These are phyloP conservation scores for Verasper variegatus DNA, from an alignment of 2,113 vertebrate genomes.

Conservation along the genomic window DNA sequence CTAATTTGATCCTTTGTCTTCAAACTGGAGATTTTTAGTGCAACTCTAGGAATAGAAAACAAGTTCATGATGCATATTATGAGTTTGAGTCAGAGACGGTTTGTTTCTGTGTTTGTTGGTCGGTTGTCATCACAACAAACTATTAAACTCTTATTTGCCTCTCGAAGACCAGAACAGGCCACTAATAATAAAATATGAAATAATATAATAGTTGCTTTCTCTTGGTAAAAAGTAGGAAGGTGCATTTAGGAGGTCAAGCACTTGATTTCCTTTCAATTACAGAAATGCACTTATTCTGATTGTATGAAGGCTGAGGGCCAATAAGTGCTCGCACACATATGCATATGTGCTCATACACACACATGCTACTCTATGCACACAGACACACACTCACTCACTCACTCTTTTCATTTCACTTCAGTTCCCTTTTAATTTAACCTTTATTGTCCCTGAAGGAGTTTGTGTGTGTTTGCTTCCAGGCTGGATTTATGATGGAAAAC, in stretches of 20 bases:
- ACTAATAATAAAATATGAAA: conserved; percentile 46
- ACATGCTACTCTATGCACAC: not conserved
- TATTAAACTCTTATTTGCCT: conserved; percentile 34
- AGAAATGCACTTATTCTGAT: conserved; percentile 34
- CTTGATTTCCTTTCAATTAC: conserved; percentile 38
- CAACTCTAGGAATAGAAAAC: not conserved
- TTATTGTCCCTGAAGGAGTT: conserved; percentile 33
- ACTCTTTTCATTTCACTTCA: conserved; percentile 4
- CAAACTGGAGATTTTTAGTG: not conserved
- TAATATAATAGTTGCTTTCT: conserved; percentile 32
- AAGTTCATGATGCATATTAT: too few relatives aligned
- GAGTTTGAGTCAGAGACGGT: not conserved
- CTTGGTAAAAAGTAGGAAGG: not conserved
- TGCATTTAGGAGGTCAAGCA: conserved; percentile 5
- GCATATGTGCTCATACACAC: not conserved
- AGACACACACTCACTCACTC: not conserved
- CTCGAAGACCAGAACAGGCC: conserved; percentile 24
- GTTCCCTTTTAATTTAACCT: conserved; percentile 43
- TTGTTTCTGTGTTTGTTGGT: not conserved
- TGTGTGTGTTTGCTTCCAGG: not conserved
- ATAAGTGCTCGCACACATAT: not conserved
- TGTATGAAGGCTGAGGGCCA: conserved; percentile 2
- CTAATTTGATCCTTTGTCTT: too few relatives aligned
- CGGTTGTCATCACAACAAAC: conserved; percentile 25
- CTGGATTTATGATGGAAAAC: conserved; percentile 38